A percentile compares a stretch with the other conserved stretches of the same genome.
Evolutionary conservation across 2,797 vertebrate species (phyloP).

Genomic region (Erethizon dorsatum): DNA sequence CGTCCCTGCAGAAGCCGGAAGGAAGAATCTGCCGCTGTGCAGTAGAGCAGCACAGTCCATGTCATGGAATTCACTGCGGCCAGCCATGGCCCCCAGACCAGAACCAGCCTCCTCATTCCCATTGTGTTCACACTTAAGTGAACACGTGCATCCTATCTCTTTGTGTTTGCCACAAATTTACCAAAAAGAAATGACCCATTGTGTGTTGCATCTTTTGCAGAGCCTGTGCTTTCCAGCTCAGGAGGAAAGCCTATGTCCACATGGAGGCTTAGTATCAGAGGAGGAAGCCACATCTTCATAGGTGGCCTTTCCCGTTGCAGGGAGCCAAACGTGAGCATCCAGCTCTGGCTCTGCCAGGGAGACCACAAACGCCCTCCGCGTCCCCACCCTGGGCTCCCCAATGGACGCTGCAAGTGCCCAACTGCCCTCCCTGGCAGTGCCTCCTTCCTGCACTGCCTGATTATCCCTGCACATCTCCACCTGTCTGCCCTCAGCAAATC

Average conservation of each 20-base stretch:
- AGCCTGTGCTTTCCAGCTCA: background rate
- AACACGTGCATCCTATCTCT: background rate
- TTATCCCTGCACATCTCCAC: background rate
- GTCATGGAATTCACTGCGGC: background rate
- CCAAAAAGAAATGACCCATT: background rate
- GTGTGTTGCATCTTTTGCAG: background rate
- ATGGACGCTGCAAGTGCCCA: background rate
- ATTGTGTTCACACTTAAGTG: background rate
- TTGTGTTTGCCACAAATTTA: no score
- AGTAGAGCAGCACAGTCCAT: background rate
- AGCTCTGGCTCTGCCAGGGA: background rate
- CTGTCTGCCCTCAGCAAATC: background rate
- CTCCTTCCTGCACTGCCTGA: background rate
- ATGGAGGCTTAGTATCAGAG: background rate
- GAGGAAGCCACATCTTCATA: background rate
- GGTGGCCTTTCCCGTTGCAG: fast-evolving
- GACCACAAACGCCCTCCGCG: fast-evolving
- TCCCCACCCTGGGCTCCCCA: background rate
- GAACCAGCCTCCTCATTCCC: background rate
- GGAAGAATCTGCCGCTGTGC: background rate
- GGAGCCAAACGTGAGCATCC: background rate
- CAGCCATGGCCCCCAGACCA: background rate
- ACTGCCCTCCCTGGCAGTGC: background rate
- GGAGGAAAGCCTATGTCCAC: background rate
- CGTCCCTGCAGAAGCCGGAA: fast-evolving